phyloP scores from a whole-genome alignment of 64 coral and sea anemone genomes.

The Stichodactyla mertensii region DNA sequence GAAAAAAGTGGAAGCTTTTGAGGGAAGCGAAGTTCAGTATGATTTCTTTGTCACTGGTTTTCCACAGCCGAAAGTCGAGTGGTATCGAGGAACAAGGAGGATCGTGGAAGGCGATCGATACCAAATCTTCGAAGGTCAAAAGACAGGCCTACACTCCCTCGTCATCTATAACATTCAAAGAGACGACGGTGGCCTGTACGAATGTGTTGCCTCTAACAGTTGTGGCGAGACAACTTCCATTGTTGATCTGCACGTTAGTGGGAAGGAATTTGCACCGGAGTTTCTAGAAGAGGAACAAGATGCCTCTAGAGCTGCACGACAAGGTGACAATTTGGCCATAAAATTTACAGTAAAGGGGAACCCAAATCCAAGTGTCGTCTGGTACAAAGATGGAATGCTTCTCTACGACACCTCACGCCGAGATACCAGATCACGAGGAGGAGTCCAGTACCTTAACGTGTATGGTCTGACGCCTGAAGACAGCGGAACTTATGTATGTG shows the following conservation, averaged over 20 bases:
- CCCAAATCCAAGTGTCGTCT: slow-evolving; percentile 43
- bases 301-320: slow-evolving; percentile 14
- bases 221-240: slow-evolving; percentile 44
- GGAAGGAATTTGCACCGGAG: slow-evolving; percentile 45
- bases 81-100: slow-evolving; percentile 58
- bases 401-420: slow-evolving; percentile 28
- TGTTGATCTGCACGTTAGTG: slow-evolving; percentile 22
- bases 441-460: slow-evolving; percentile 19
- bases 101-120: slow-evolving; percentile 22
- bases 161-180: slow-evolving; percentile 19
- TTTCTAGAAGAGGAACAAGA: slow-evolving; percentile 51
- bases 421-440: slow-evolving; percentile 32
- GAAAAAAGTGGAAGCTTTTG: slow-evolving; percentile 40
- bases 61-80: slow-evolving; percentile 43
- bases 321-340: slow-evolving; percentile 38
- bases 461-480: slow-evolving; percentile 22
- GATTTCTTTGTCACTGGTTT: slow-evolving; percentile 45
- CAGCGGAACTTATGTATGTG: slow-evolving; percentile 47
- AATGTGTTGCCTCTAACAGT: slow-evolving; percentile 55
- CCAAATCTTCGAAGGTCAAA: slow-evolving; percentile 13
- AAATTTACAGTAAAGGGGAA: slow-evolving; percentile 48
- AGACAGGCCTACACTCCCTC: slow-evolving; percentile 27
- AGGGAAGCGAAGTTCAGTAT: slow-evolving; percentile 54
- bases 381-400: slow-evolving; percentile 48
- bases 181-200: slow-evolving; percentile 41